Conservation (phyloP, 2,888 invertebrate species). For the Athripsodes cinereus region DNA sequence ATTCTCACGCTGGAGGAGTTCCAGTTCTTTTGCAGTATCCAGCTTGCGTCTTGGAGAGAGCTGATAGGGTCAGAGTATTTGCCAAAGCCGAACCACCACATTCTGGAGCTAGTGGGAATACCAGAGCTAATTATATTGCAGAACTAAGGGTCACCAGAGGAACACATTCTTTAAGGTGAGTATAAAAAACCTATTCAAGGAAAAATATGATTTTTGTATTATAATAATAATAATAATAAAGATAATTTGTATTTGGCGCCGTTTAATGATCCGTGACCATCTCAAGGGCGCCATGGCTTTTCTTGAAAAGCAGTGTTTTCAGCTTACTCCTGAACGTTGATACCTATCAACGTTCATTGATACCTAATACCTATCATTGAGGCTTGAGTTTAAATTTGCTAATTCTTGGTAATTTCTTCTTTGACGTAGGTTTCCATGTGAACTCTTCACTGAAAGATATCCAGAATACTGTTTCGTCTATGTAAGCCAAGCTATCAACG, state of each 20-base stretch:
- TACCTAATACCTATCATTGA: too few relatives aligned
- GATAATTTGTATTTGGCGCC: too few relatives aligned
- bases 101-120: constrained; percentile 54
- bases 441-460: constrained; percentile 74
- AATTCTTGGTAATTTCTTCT: too few relatives aligned
- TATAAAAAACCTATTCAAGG: too few relatives aligned
- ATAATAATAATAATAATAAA: too few relatives aligned
- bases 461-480: constrained; percentile 87
- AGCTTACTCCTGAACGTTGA: too few relatives aligned
- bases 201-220: too few relatives aligned
- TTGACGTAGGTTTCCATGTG: constrained; percentile 73
- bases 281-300: too few relatives aligned
- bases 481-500: constrained; percentile 78
- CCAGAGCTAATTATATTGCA: constrained; percentile 49
- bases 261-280: too few relatives aligned
- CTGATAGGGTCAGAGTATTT: constrained; percentile 74
- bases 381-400: too few relatives aligned
- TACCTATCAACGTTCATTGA: too few relatives aligned
- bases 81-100: constrained; percentile 65
- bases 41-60: constrained; percentile 68
- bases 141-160: constrained; percentile 63
- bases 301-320: too few relatives aligned
- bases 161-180: constrained; percentile 56
- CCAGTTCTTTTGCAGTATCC: constrained; percentile 81
- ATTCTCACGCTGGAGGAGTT: constrained; percentile 62